Conservation (phyloP, 2,113 vertebrate species). For the Pica pica region DNA sequence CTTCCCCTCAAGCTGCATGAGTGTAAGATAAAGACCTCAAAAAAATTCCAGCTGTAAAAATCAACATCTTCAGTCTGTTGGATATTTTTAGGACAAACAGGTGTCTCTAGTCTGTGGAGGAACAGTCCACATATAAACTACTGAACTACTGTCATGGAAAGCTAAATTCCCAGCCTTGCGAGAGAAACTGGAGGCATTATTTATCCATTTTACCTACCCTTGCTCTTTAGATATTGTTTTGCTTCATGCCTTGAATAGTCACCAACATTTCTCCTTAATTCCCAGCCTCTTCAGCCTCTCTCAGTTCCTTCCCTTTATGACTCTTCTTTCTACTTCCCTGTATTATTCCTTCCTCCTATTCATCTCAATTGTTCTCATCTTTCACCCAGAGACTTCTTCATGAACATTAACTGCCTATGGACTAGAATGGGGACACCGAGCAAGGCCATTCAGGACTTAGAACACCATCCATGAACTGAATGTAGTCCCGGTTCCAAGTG, state of each 20-base stretch:
- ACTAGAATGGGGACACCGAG: not conserved
- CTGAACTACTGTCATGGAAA: not conserved
- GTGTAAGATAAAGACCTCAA: not conserved
- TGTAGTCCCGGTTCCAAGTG: not conserved
- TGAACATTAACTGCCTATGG: not conserved
- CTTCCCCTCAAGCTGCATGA: not conserved
- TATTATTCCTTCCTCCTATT: not conserved
- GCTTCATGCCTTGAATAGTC: not conserved
- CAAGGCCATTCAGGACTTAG: not conserved
- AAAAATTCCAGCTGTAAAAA: not conserved
- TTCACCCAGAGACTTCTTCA: not conserved
- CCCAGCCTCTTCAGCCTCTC: not conserved
- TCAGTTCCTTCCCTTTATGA: not conserved
- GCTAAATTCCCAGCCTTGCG: not conserved
- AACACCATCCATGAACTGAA: not conserved
- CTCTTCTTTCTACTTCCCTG: not conserved
- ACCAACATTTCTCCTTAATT: not conserved
- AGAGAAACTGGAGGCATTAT: not conserved
- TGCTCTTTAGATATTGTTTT: not conserved
- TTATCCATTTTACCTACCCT: not conserved
- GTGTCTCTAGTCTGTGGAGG: not conserved
- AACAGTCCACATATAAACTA: not conserved
- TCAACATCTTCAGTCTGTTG: not conserved
- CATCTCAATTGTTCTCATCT: not conserved
- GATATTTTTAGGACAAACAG: not conserved